Conservation (phyloP, 2,888 invertebrate genomes). For the Pomacea canaliculata region DNA sequence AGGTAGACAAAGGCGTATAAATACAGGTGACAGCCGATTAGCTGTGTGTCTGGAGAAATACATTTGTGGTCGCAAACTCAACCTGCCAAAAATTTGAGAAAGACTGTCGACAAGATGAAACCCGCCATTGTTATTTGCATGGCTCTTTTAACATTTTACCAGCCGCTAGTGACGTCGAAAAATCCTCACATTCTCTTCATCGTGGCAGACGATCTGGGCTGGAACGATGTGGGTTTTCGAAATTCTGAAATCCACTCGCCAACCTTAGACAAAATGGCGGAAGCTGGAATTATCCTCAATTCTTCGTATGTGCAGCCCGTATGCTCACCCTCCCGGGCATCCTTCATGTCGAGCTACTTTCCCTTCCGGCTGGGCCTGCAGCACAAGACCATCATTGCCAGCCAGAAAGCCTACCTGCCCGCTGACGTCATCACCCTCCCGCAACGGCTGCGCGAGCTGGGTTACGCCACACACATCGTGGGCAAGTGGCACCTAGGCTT, state of each 20-base stretch:
- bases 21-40: too few relatives aligned
- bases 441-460: conserved; percentile 21
- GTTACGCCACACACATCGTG: conserved; percentile 56
- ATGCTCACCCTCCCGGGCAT: conserved; percentile 41
- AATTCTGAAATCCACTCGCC: conserved; percentile 29
- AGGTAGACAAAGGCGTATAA: too few relatives aligned
- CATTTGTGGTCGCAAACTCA: too few relatives aligned
- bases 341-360: conserved; percentile 51
- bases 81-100: too few relatives aligned
- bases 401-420: not conserved
- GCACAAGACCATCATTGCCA: conserved; percentile 9
- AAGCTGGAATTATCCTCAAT: conserved; percentile 20
- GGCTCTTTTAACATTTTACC: too few relatives aligned
- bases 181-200: not conserved
- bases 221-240: conserved; percentile 28
- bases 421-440: not conserved
- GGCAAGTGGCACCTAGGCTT: conserved; percentile 71
- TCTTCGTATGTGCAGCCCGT: conserved; percentile 26
- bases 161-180: not conserved
- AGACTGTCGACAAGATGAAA: too few relatives aligned
- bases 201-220: conserved; percentile 13
- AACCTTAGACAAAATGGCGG: conserved; percentile 18
- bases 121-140: too few relatives aligned
- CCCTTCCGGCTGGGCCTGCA: conserved; percentile 51
- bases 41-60: too few relatives aligned